phyloP scores from a whole-genome alignment of 2,113 vertebrate species.

The Xiphias gladius region DNA sequence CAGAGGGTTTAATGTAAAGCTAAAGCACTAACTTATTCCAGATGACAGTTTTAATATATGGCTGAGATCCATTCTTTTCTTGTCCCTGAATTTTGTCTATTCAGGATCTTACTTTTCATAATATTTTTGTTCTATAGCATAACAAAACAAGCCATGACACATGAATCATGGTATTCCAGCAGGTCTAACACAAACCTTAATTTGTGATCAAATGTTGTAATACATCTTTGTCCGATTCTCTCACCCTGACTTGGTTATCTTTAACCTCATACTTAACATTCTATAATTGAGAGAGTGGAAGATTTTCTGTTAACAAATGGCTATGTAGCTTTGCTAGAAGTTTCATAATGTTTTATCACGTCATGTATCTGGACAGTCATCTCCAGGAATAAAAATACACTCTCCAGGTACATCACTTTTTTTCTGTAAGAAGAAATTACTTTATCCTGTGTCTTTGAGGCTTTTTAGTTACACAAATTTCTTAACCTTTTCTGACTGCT shows the following conservation, averaged over 20 bases:
- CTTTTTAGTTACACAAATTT: neutral
- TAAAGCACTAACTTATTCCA: slow-evolving; percentile 41
- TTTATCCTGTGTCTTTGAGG: neutral
- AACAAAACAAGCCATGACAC: neutral
- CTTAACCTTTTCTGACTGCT: too few relatives aligned
- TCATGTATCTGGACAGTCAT: neutral
- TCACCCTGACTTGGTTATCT: neutral
- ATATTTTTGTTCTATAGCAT: neutral
- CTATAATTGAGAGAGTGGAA: neutral
- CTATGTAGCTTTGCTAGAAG: too few relatives aligned
- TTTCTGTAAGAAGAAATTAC: neutral
- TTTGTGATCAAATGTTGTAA: neutral
- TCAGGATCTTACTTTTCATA: slow-evolving; percentile 21
- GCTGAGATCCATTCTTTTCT: slow-evolving; percentile 29
- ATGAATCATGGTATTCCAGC: neutral
- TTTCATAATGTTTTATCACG: neutral
- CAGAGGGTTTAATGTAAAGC: slow-evolving; percentile 64
- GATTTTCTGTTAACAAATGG: too few relatives aligned
- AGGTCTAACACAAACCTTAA: neutral
- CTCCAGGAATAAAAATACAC: neutral
- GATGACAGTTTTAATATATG: slow-evolving; percentile 57
- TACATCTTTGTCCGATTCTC: too few relatives aligned
- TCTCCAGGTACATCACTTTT: too few relatives aligned
- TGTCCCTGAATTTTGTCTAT: slow-evolving; percentile 38
- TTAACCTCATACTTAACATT: neutral